Percentiles rank a stretch among this genome's conserved stretches.
These are phyloP conservation scores for Priapulus caudatus DNA, from an alignment of 2,888 invertebrate species.

Conservation along the genomic window DNA sequence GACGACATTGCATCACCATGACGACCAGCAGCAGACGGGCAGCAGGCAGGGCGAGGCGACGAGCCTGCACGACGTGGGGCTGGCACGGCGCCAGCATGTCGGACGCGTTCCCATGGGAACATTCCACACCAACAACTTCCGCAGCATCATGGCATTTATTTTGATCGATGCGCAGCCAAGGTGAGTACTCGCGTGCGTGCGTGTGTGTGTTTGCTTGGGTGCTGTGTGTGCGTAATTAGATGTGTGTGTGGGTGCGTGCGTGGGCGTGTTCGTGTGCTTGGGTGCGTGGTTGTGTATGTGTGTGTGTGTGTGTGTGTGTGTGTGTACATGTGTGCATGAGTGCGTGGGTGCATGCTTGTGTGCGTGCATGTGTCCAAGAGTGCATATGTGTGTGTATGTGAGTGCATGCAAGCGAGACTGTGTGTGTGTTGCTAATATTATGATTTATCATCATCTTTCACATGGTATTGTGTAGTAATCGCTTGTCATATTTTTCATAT, in stretches of 20 bases:
- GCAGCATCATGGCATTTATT: constrained; percentile 35
- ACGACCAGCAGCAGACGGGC: no score
- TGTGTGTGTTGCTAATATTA: no score
- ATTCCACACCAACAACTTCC: constrained; percentile 38
- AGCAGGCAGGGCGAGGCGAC: no score
- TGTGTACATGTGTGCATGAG: no score
- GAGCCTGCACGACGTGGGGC: constrained; percentile 19
- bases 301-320: no score
- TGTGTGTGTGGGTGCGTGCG: constrained; percentile 7
- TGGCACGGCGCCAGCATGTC: constrained; percentile 32
- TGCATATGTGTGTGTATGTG: no score
- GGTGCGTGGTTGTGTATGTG: background rate
- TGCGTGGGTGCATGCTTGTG: no score
- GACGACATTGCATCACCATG: no score
- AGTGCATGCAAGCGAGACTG: no score
- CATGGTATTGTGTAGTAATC: background rate
- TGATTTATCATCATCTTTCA: background rate
- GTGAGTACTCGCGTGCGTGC: constrained; percentile 18
- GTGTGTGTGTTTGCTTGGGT: background rate
- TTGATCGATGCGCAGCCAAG: constrained; percentile 30
- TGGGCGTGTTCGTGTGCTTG: constrained; percentile 9
- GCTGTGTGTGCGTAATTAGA: background rate
- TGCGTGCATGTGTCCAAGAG: no score
- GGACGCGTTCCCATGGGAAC: constrained; percentile 29
- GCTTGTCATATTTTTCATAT: constrained; percentile 10